These are phyloP conservation scores for Gavia stellata DNA, from an alignment of 2,113 vertebrate genomes.

Conservation along the genomic window DNA sequence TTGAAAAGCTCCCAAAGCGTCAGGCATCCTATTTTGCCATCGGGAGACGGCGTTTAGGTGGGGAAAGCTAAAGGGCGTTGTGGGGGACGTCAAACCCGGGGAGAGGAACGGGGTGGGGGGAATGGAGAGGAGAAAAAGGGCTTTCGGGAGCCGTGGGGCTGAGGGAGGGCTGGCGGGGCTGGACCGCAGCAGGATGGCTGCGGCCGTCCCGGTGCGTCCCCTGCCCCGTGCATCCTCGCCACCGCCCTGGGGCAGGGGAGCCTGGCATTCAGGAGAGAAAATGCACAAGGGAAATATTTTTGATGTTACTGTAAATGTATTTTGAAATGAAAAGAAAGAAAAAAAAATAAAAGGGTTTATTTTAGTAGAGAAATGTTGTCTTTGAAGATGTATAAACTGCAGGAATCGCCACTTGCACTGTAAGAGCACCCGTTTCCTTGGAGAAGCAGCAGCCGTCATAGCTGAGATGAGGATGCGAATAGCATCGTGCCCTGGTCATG, in stretches of 20 bases:
- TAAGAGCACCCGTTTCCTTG: conserved; percentile 7
- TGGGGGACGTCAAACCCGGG: background rate
- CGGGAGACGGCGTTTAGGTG: background rate
- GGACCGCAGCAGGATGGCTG: background rate
- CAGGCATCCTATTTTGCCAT: background rate
- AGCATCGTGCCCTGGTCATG: background rate
- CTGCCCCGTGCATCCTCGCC: background rate
- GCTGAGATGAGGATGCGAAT: background rate
- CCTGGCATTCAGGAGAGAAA: background rate
- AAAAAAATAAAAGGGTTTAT: conserved; percentile 56
- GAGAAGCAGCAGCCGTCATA: conserved; percentile 6
- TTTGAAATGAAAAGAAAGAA: conserved; percentile 61
- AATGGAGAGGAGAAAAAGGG: background rate
- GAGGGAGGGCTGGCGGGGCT: background rate
- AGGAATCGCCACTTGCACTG: conserved; percentile 53
- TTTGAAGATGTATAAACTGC: conserved; percentile 45
- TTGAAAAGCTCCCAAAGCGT: background rate
- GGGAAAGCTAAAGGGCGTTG: background rate
- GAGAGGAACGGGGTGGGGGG: background rate
- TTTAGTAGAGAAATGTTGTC: conserved; percentile 66
- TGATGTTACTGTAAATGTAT: conserved; percentile 73
- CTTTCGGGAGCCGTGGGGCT: background rate
- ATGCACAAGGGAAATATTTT: conserved; percentile 71
- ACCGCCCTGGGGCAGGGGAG: background rate
- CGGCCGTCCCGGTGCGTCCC: background rate